Evolutionary conservation across 2,888 invertebrate genomes (phyloP), one percentile per base, ranked within the genome.

Genomic region (Ceraclea dissimilis): DNA sequence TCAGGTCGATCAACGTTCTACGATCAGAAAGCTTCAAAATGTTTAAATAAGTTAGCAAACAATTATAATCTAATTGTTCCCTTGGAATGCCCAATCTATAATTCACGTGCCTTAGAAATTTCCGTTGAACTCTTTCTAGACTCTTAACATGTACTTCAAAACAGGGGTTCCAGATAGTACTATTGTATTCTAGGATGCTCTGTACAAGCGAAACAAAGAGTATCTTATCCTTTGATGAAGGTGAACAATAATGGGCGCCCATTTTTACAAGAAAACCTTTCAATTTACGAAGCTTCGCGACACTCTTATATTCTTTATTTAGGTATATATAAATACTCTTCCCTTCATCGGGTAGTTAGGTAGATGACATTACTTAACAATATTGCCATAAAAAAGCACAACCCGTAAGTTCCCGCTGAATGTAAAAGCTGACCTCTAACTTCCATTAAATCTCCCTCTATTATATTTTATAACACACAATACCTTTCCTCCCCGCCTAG

Each of bases 391-490:
- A 49, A 49, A 47, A 49, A 26, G 49, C n/a, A 39, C 39, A 39
- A 16, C 39, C 49, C 46, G 46, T 11, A 13, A 19, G 49, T 20
- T 20, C 47, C 26, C 26, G 22, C 19, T 49, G 49, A 49, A 49
- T 19, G 17, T 49, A 49, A n/a, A 22, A 49, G 49, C n/a, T 49
- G 49, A 49, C 49, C 49, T 49, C 49, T 49, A 49, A 49, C 49
- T 22, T 49, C 49, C 49, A 49, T 49, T 49, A 49, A 49, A 49
- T 49, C n/a, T 26, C 49, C 11, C 19, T 49, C 49, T 20, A 22
- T 49, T 26, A 49, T 49, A 22, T 47, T 19, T 13, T 18, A 21
- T 11, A 49, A 5, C 11, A 26, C 16, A 49, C 49, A 49, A 49
- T 49, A 26, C 47, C n/a, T 18, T 19, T 17, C 17, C 47, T 43